Conservation (phyloP, 2,797 vertebrate genomes). For the Chromobotia macracanthus region DNA sequence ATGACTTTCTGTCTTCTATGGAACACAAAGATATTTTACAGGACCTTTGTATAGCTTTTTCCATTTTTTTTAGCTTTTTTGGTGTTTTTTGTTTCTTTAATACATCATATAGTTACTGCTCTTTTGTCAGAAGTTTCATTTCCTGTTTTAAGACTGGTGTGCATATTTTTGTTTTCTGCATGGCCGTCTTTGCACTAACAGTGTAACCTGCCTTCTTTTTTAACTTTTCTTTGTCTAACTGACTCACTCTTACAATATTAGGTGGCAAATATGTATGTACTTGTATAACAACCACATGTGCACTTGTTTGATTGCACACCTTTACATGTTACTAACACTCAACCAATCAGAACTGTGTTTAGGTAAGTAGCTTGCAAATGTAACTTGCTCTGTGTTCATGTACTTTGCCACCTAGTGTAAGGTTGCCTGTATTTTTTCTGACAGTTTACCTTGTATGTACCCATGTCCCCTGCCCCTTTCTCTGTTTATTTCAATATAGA, state of each 20-base stretch:
- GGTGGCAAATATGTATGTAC: constrained; percentile 31
- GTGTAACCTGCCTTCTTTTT: constrained; percentile 39
- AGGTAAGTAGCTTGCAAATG: background rate
- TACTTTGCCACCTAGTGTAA: constrained; percentile 44
- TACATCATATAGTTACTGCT: background rate
- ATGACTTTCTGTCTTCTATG: too few relatives aligned
- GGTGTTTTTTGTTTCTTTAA: background rate
- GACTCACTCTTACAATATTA: constrained; percentile 39
- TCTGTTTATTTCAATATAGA: constrained; percentile 62
- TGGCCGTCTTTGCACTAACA: constrained; percentile 14
- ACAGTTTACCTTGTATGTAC: constrained; percentile 37
- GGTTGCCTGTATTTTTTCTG: constrained; percentile 27
- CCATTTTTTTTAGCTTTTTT: background rate
- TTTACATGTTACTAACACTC: too few relatives aligned
- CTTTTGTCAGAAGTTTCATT: background rate
- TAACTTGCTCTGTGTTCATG: background rate
- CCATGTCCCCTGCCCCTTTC: constrained; percentile 47
- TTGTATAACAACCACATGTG: background rate
- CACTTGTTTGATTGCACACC: background rate
- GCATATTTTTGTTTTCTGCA: constrained; percentile 61
- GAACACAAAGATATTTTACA: background rate
- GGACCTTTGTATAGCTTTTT: background rate
- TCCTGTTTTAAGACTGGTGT: constrained; percentile 53
- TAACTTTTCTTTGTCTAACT: constrained; percentile 43
- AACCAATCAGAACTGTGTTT: background rate